Evolutionary conservation across 2,888 invertebrate species (phyloP), one percentile per base, ranked within the genome.

Genomic region (Anodontia alba): DNA sequence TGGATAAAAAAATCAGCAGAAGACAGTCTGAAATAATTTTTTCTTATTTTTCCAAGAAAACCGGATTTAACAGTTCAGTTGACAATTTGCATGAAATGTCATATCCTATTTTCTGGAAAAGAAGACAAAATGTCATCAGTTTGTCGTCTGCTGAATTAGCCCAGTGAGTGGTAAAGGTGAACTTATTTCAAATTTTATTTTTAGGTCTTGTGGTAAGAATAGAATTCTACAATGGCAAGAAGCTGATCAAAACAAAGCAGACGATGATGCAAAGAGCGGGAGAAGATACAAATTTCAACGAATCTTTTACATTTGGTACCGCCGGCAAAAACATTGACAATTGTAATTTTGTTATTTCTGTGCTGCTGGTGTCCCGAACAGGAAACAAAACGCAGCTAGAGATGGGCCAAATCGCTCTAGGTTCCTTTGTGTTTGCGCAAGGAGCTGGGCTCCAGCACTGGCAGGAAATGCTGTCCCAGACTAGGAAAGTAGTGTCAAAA

Each of bases 351-450:
- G 86, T 88, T 17, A 77, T 93, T 62, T 85, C 90, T 8, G 76
- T 93, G 29, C 88, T 92, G 87, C 81, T 87, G 71, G 86, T 87
- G 20, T 78, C 80, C 31, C 78, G 78, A 42, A 78, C 69, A 29
- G 83, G 77, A 17, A 54, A 76, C 33, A 74, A 86, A 29, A 80
- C 87, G 70, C 91, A 91, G 73, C 76, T 87, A 51, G 90, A 91
- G 75, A 90, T 92, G 51, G 93, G 93, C 15, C 85, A 89, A 51
- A 89, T 92, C 36, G 88, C 89, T 29, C 79, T 93, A 31, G 94
- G 94, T 3, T 90, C 94, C 1, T 93, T 93, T 83, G 92, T 94
- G 92, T 93, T 90, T 80, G 92, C 93, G 1, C 90, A 93, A 0
- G 94, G 93, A 0, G 91, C 91, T 54, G 92, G 92, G 67, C 89